These are phyloP conservation scores for Notoglanidium macrostoma DNA, from an alignment of 2,797 vertebrate species.

Conservation along the genomic window DNA sequence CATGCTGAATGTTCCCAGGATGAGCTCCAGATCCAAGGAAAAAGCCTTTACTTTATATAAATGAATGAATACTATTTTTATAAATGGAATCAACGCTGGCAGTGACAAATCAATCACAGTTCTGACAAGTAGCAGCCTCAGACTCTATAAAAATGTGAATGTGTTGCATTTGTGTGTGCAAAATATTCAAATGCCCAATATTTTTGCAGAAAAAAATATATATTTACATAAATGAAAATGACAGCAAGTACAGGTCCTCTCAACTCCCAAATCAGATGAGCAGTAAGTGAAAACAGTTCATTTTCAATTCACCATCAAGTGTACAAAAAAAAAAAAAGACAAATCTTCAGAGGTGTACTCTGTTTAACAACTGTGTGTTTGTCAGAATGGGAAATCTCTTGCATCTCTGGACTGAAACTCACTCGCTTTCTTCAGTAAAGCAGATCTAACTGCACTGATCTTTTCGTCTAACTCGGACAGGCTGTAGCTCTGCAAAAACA, in stretches of 20 bases:
- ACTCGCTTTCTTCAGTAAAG: conserved; percentile 87
- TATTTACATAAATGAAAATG: conserved; percentile 56
- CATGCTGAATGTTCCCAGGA: not conserved
- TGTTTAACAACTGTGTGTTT: not conserved
- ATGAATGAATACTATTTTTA: not conserved
- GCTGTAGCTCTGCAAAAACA: conserved; percentile 82
- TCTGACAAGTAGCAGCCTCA: not conserved
- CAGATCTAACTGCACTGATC: conserved; percentile 90
- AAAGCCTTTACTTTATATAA: not conserved
- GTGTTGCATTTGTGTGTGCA: not conserved
- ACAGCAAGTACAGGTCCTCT: not conserved
- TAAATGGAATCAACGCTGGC: not conserved
- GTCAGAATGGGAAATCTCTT: conserved; percentile 72
- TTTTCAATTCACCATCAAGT: not conserved
- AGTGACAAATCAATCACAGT: not conserved
- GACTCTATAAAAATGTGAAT: not conserved
- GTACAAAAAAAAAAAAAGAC: not conserved
- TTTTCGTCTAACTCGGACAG: conserved; percentile 95
- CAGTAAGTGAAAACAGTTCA: not conserved
- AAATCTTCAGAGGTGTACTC: not conserved
- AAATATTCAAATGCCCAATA: conserved; percentile 24
- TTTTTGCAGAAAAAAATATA: conserved; percentile 39
- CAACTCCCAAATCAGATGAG: not conserved
- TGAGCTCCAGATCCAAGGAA: not conserved
- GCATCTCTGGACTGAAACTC: conserved; percentile 79